Percentiles rank a stretch among this genome's conserved stretches.
Conservation (phyloP, 1,140 invertebrate species). For the Chlorops oryzae region DNA sequence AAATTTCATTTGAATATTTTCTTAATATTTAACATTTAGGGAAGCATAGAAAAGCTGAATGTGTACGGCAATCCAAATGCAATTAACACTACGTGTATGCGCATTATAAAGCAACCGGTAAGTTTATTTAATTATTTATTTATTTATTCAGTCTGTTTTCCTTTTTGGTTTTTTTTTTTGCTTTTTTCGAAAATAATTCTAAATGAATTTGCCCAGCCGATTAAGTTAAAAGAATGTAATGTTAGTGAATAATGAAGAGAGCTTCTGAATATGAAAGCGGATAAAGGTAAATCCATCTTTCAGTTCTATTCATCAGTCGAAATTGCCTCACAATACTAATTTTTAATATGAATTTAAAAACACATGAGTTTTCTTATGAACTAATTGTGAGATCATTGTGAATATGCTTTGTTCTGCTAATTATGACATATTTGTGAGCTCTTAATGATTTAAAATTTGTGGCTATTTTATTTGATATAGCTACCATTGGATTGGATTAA, state of each 20-base stretch:
- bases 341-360: too few relatives aligned
- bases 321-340: too few relatives aligned
- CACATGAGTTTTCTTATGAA: too few relatives aligned
- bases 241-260: too few relatives aligned
- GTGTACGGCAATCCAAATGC: constrained; percentile 40
- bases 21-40: constrained; percentile 26
- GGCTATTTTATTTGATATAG: neutral
- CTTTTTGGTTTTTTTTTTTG: too few relatives aligned
- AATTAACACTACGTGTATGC: constrained; percentile 28
- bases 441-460: neutral
- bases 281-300: too few relatives aligned
- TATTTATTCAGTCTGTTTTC: neutral
- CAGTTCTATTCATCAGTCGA: too few relatives aligned
- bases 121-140: constrained; percentile 17
- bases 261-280: too few relatives aligned
- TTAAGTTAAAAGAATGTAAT: too few relatives aligned
- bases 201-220: constrained; percentile 3
- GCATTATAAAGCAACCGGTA: constrained; percentile 35
- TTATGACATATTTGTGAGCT: neutral
- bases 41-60: constrained; percentile 40
- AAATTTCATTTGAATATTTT: constrained; percentile 15
- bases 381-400: too few relatives aligned
- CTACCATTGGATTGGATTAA: neutral
- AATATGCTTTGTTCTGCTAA: neutral
- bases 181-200: too few relatives aligned